Evolutionary conservation across 2,888 invertebrate species (phyloP).

Genomic region (Stratiomys singularior): DNA sequence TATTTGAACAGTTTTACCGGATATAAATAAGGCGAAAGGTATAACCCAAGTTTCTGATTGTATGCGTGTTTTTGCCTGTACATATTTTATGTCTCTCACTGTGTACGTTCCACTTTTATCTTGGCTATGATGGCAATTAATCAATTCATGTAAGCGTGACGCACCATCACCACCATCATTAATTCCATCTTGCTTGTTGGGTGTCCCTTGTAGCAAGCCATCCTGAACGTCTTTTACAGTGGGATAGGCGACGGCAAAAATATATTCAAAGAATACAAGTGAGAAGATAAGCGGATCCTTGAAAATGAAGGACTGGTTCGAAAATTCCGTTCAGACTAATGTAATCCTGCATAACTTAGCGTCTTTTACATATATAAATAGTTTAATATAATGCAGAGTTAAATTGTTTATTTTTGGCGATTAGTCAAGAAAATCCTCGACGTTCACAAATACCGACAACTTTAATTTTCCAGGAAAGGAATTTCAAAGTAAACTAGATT

Average conservation of each 20-base stretch:
- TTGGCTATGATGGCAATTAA: slow-evolving; percentile 13
- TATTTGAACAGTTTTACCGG: slow-evolving; percentile 14
- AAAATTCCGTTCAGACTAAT: not conserved
- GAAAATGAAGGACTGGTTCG: not conserved
- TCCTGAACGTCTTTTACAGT: not conserved
- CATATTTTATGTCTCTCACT: not conserved
- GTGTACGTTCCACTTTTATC: not conserved
- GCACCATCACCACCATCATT: slow-evolving; percentile 21
- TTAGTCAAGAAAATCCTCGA: no score
- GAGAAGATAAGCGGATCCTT: not conserved
- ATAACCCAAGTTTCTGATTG: no score
- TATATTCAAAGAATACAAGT: not conserved
- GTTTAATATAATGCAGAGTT: no score
- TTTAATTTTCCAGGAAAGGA: no score
- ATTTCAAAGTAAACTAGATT: no score
- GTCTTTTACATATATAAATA: no score
- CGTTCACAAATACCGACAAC: no score
- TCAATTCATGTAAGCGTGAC: slow-evolving; percentile 38
- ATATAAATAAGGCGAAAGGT: not conserved
- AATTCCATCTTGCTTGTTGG: slow-evolving; percentile 11
- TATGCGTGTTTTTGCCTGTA: not conserved
- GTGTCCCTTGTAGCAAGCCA: not conserved
- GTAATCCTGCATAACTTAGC: not conserved
- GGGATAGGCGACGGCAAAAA: not conserved
- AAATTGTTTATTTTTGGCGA: no score